Conservation (phyloP, 2,888 invertebrate species). For the Temnothorax ravouxi region DNA sequence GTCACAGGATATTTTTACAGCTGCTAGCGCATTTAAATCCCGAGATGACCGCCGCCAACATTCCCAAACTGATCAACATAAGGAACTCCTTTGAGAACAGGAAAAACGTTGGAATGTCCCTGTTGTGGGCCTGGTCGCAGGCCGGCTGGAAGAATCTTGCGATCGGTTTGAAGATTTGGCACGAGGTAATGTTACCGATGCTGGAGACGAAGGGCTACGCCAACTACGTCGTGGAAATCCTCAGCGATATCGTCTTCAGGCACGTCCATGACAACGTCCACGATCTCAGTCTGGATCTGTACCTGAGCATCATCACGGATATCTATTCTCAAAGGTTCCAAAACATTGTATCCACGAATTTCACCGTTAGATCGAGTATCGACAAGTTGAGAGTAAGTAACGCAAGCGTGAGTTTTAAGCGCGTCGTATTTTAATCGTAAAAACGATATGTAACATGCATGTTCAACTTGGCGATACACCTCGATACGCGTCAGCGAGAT, state of each 20-base stretch:
- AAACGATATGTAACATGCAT: not conserved
- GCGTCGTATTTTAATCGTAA: not conserved
- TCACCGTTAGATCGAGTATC: slow-evolving; percentile 87
- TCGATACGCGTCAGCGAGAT: not conserved
- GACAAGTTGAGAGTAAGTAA: slow-evolving; percentile 88
- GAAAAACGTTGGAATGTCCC: slow-evolving; percentile 90
- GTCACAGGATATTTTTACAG: slow-evolving; percentile 91
- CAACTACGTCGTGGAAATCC: slow-evolving; percentile 89
- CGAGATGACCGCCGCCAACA: slow-evolving; percentile 88
- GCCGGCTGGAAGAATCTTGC: slow-evolving; percentile 90
- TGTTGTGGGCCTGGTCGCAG: slow-evolving; percentile 93
- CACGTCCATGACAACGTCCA: slow-evolving; percentile 86
- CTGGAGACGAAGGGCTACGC: slow-evolving; percentile 91
- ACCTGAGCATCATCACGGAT: slow-evolving; percentile 89
- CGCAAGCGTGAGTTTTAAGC: not conserved
- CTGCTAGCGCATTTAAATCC: slow-evolving; percentile 90
- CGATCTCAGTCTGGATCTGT: slow-evolving; percentile 87
- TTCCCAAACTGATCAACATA: slow-evolving; percentile 89
- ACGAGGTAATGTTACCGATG: slow-evolving; percentile 91
- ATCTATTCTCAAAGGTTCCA: slow-evolving; percentile 88
- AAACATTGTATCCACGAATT: slow-evolving; percentile 87
- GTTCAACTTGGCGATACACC: not conserved
- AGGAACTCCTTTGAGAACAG: slow-evolving; percentile 93
- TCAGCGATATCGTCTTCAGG: slow-evolving; percentile 87
- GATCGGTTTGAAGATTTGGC: slow-evolving; percentile 92